Evolutionary conservation across 2,797 vertebrate genomes (phyloP), one percentile per base, ranked within the genome.

Genomic region (Pseudochromis fuscus): DNA sequence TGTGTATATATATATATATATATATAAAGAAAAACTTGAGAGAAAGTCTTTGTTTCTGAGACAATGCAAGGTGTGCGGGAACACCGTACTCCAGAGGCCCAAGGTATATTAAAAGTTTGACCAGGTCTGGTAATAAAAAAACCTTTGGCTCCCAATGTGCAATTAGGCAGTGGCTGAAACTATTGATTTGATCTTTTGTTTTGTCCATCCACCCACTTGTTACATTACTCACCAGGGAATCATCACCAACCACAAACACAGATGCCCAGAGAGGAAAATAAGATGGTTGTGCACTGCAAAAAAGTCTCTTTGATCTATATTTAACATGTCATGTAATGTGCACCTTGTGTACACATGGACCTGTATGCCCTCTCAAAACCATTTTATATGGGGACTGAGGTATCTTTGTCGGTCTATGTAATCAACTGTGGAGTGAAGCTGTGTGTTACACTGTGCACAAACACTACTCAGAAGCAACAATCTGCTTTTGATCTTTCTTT

Each of bases 31-130:
- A 67, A 79, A 87, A 85, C n/a, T 35, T 40, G 56, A 72, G 68
- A 69, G 58, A 85, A 82, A 67, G 72, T 67, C 65, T 86, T 88
- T 87, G 77, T 88, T 91, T 90, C 79, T 70, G 28, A 48, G 79
- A 87, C 79, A 81, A 83, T 87, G 76, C 85, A 62, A 67, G 76
- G 77, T 85, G 82, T 79, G 68, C 35, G 60, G 66, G 63, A 81
- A 76, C 73, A 84, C 58, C 53, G 18, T 79, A 83, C 92, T 86
- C 91, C 49, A 82, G 86, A 88, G 91, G 72, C 75, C 63, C 28
- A n/a, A 84, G 86, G 81, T 91, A 87, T 93, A 93, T 94, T 94
- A 93, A 93, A 94, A 89, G 90, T 92, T 93, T 91, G 89, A 92
- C 92, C 88, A 37, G 77, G 74, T 79, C 79, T 59, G 51, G 72